phyloP scores from a whole-genome alignment of 2,113 vertebrate species.

The Ardeotis arabs region DNA sequence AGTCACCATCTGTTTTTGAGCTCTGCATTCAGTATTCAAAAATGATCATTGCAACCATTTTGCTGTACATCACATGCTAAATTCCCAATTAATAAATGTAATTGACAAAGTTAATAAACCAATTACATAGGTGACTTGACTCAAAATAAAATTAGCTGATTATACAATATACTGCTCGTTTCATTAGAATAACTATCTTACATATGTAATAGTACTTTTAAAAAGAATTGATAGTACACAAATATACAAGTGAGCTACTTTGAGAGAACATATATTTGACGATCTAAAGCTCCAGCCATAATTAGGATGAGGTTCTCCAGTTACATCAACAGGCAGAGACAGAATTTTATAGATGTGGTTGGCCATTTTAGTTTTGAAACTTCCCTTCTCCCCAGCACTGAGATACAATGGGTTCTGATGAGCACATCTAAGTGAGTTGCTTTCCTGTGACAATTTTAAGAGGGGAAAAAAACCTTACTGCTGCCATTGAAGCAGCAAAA shows the following conservation, averaged over 20 bases:
- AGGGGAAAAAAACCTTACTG: not conserved
- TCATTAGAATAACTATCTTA: not conserved
- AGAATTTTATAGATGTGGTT: not conserved
- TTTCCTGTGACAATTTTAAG: not conserved
- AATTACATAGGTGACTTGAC: not conserved
- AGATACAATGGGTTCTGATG: not conserved
- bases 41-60: not conserved
- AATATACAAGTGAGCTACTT: not conserved
- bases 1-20: not conserved
- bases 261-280: not conserved
- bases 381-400: not conserved
- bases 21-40: not conserved
- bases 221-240: not conserved
- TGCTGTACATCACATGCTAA: not conserved
- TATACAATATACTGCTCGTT: not conserved
- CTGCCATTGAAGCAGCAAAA: not conserved
- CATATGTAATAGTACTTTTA: not conserved
- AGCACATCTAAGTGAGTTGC: not conserved
- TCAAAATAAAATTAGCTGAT: not conserved
- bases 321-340: not conserved
- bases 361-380: not conserved
- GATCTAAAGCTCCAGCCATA: not conserved
- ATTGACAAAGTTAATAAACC: slow-evolving; percentile 2
- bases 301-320: not conserved
- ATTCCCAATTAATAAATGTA: not conserved